phyloP scores from a whole-genome alignment of 2,888 invertebrate genomes.

The Epiblema foenella region DNA sequence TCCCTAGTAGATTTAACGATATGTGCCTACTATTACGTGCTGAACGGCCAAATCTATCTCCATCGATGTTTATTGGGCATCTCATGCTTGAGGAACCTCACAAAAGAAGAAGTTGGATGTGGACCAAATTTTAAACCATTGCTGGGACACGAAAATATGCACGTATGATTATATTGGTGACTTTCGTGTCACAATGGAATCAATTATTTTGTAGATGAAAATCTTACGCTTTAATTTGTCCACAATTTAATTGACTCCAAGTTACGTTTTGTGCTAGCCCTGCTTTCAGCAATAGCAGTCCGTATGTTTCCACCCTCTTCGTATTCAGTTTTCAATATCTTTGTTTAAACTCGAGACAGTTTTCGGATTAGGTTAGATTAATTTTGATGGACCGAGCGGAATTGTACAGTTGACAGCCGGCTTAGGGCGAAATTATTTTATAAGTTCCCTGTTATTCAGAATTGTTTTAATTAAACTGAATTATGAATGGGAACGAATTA shows the following conservation, averaged over 20 bases:
- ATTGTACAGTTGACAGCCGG: slow-evolving; percentile 80
- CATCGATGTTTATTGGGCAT: too few relatives aligned
- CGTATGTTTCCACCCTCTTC: slow-evolving; percentile 58
- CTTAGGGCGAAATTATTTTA: slow-evolving; percentile 76
- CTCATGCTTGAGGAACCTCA: too few relatives aligned
- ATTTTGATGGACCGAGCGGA: slow-evolving; percentile 82
- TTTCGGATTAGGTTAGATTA: slow-evolving; percentile 80
- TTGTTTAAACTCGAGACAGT: slow-evolving; percentile 80
- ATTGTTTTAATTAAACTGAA: slow-evolving; percentile 79
- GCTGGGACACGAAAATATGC: neutral
- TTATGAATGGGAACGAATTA: slow-evolving; percentile 62
- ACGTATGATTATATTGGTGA: too few relatives aligned
- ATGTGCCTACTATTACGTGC: too few relatives aligned
- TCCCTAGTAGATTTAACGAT: too few relatives aligned
- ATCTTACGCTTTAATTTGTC: too few relatives aligned
- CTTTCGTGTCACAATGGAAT: too few relatives aligned
- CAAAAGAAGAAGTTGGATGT: too few relatives aligned
- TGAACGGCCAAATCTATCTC: too few relatives aligned
- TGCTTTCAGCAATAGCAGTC: neutral
- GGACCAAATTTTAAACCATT: too few relatives aligned
- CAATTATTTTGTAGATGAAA: too few relatives aligned
- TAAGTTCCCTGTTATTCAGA: slow-evolving; percentile 73
- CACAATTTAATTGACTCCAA: too few relatives aligned
- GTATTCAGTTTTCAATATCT: slow-evolving; percentile 79
- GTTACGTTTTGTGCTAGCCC: neutral